These are phyloP conservation scores for Lithobates sylvaticus DNA, from an alignment of 2,797 vertebrate genomes.

Conservation along the genomic window DNA sequence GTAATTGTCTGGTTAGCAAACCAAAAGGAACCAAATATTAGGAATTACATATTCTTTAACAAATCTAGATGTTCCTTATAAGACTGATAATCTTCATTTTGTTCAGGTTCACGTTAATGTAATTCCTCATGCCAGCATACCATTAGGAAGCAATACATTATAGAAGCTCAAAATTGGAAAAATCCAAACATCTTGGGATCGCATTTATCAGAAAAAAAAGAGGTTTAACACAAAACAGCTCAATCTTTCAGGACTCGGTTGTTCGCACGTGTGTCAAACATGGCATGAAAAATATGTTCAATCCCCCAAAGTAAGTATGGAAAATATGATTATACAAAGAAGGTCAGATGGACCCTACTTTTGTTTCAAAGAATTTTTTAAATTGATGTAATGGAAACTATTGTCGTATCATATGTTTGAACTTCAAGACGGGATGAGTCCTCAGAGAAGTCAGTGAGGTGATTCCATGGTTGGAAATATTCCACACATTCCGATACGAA, in stretches of 20 bases:
- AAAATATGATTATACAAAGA: constrained; percentile 53
- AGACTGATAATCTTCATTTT: background rate
- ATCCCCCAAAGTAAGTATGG: constrained; percentile 54
- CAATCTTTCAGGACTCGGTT: constrained; percentile 38
- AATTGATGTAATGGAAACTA: constrained; percentile 63
- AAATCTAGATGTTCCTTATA: background rate
- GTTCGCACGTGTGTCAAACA: constrained; percentile 47
- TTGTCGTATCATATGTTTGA: constrained; percentile 59
- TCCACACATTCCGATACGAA: constrained; percentile 41
- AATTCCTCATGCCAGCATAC: background rate
- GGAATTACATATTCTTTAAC: background rate
- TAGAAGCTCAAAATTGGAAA: constrained; percentile 10
- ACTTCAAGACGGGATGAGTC: constrained; percentile 49
- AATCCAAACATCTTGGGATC: background rate
- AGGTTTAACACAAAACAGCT: constrained; percentile 34
- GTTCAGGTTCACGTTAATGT: background rate
- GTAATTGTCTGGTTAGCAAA: no score
- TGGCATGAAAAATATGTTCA: constrained; percentile 53
- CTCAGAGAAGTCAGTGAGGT: constrained; percentile 48
- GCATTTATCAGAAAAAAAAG: constrained; percentile 40
- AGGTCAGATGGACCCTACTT: constrained; percentile 49
- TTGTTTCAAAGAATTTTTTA: constrained; percentile 55
- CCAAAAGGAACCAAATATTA: no score
- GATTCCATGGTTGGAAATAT: constrained; percentile 39
- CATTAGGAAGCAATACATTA: constrained; percentile 16